Base-by-base conservation (phyloP, 2,888 invertebrate genomes). In the Euzophera pinguis region DNA sequence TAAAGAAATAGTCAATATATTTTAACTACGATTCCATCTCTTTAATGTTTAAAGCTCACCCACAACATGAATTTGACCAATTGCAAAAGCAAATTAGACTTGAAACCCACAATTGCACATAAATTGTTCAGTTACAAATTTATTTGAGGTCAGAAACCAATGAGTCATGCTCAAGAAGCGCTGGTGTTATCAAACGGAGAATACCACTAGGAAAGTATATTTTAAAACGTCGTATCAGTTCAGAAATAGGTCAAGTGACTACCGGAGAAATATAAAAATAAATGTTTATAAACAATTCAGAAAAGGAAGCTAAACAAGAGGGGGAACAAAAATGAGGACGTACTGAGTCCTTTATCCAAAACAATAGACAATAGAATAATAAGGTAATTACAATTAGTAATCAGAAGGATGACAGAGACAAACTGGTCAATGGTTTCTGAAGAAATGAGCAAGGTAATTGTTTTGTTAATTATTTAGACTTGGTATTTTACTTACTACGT, bases 131-230 rank as follows among this genome's bases (percentile, higher is more conserved):
- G 35, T 60, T 39, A 22, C 38, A 39, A 64, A 63, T 63, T n/a
- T 55, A 53, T 56, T 64, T 62, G 61, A 69, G 73, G 75, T 73
- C 72, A 72, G 62, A 56, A 70, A 64, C 65, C 57, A 52, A 66
- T 75, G 75, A 78, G 62, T 77, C 77, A 78, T 55, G 34, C 59
- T 64, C 65, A 63, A 59, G 71, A 64, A 66, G 47, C 41, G 35
- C 51, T 22, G 37, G 38, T 49, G 55, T 62, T 62, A 64, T 63
- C 68, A 52, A 63, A 53, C 60, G 64, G 65, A 67, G 60, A 60
- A 60, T 56, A 59, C 61, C 58, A 50, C 60, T 59, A 41, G 49
- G 58, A 60, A 51, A 59, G 57, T 62, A 60, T 56, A 61, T 37
- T 37, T 59, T 62, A 59, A 60, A 62, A 60, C 56, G 50, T 22